Evolutionary conservation across 2,888 invertebrate species (phyloP).

Genomic region (Apodemia mormo): DNA sequence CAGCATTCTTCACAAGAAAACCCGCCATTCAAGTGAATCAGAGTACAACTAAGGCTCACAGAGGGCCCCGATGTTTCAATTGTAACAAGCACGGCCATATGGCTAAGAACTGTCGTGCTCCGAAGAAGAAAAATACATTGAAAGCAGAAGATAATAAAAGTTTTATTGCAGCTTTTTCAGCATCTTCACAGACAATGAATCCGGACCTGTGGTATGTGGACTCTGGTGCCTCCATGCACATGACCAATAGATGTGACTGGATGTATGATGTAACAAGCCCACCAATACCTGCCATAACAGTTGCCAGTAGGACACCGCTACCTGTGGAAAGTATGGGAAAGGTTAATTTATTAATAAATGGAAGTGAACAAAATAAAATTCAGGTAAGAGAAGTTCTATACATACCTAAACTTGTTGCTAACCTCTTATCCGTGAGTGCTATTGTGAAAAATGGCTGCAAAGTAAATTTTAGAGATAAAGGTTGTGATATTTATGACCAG

Average conservation of each 20-base stretch:
- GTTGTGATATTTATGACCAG: conserved; percentile 16
- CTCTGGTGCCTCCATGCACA: conserved; percentile 32
- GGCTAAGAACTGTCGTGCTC: conserved; percentile 23
- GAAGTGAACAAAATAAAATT: conserved; percentile 47
- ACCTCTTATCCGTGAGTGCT: conserved; percentile 19
- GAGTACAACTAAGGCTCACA: neutral
- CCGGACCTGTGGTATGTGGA: conserved; percentile 29
- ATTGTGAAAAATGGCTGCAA: conserved; percentile 28
- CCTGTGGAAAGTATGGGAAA: conserved; percentile 36
- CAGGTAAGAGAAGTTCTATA: conserved; percentile 24
- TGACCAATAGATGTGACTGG: conserved; percentile 30
- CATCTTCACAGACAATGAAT: conserved; percentile 19
- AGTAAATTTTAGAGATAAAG: conserved; percentile 22
- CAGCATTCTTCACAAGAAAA: conserved; percentile 27
- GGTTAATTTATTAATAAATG: conserved; percentile 30
- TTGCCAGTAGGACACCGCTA: conserved; percentile 32
- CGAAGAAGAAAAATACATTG: neutral
- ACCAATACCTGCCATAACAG: conserved; percentile 29
- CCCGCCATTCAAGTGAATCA: neutral
- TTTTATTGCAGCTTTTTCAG: conserved; percentile 32
- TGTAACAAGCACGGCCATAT: conserved; percentile 31
- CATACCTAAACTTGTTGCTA: conserved; percentile 8
- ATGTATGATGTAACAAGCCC: conserved; percentile 11
- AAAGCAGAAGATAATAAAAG: conserved; percentile 8
- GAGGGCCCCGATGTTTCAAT: conserved; percentile 29